Percentiles rank a stretch among this genome's conserved stretches.
These are phyloP conservation scores for Antechinus flavipes DNA, from an alignment of 2,113 vertebrate species.

Conservation along the genomic window DNA sequence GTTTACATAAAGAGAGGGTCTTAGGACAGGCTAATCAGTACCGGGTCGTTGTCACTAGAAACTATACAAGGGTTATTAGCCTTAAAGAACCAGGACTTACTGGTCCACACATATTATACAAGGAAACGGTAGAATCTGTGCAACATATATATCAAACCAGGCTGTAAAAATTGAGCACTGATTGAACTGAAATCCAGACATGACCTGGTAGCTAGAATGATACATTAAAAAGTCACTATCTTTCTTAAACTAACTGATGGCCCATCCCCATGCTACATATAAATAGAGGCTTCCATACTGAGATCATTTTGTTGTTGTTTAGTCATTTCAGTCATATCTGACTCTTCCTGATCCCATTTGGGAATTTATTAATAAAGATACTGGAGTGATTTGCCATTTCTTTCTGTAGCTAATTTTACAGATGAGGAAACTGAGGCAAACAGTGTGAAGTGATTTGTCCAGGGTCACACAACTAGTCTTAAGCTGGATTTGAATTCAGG, in stretches of 20 bases:
- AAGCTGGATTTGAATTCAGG: background rate
- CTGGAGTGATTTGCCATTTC: background rate
- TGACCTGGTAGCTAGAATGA: background rate
- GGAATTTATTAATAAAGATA: background rate
- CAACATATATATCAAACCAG: background rate
- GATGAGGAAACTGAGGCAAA: background rate
- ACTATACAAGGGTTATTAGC: background rate
- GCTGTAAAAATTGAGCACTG: background rate
- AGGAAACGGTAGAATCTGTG: background rate
- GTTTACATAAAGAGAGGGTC: background rate
- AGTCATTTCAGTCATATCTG: background rate
- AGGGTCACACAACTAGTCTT: background rate
- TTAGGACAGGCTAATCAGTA: background rate
- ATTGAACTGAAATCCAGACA: background rate
- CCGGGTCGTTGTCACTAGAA: background rate
- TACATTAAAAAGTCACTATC: background rate
- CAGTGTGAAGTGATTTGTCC: background rate
- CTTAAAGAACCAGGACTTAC: background rate
- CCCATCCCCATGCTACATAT: background rate
- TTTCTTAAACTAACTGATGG: background rate
- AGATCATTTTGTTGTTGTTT: background rate
- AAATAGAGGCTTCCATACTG: background rate
- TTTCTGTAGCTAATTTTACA: background rate
- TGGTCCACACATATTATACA: background rate
- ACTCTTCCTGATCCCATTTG: background rate